Base-by-base conservation (phyloP, 2,797 vertebrate genomes). In the Lacerta viridis region DNA sequence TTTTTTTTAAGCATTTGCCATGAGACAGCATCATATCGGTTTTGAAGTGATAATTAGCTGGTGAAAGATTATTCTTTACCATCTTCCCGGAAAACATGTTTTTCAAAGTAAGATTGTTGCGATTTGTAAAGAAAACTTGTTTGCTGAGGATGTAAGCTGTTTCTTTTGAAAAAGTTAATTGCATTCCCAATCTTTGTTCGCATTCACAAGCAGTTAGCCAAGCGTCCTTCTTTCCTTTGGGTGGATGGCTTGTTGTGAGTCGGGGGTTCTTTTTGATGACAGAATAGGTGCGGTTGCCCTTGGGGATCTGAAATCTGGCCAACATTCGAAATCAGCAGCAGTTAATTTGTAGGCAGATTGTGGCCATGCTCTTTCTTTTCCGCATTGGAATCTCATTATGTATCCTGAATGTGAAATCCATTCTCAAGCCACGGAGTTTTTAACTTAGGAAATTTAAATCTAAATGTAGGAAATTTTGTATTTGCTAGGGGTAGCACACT, bases 111-210 rank as follows among this genome's bases (percentile, higher is more conserved):
- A 78, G 7, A 50, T 79, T 79, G 83, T 86, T 55, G 33, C 3
- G 85, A 4, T 27, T 59, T 83, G 29, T 75, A 92, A 75, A 92
- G 91, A 80, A n/a, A 85, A 10, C 29, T 27, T 85, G 84, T 15
- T 87, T 89, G 88, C 87, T 93, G 87, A 91, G 86, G 55, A 87
- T 81, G 90, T n/a, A 83, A 89, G 88, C 80, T 74, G 83, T 90
- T 92, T 91, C 87, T 86, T 88, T 46, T 6, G 87, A 55, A 39
- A 87, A 86, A n/a, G 41, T 20, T 69, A 39, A 33, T 72, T 71
- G 7, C 25, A 50, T 83, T 72, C 68, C n/a, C 5, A 68, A 43
- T 29, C 61, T 82, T 81, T 13, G 13, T 7, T 64, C 10, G 5
- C 79, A 39, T 61, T 25, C 33, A 17, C 25, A 36, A 80, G 9